Base-by-base conservation (phyloP, 92 coral and sea anemone genomes). In the Galaxea fascicularis region DNA sequence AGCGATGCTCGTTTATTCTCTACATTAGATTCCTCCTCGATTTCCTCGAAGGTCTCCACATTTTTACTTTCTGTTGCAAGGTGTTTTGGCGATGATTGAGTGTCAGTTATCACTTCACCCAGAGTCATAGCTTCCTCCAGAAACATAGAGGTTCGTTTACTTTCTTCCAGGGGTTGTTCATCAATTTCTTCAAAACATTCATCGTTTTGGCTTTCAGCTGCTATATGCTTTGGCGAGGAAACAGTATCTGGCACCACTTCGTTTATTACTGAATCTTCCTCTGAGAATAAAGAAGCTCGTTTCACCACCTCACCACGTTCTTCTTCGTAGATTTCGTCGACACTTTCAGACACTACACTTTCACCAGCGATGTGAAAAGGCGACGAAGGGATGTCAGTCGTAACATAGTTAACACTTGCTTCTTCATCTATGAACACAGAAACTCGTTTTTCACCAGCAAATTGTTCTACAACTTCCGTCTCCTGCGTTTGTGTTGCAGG, bases 351-450 rank as follows among this genome's bases (percentile, higher is more conserved):
- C 13, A 65, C 26, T 20, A 28, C 74, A 47, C 75, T 68, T 76
- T 83, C 88, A 11, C 74, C 79, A n/a, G 84, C 91, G 14, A 76
- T 58, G 59, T 88, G 74, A 47, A 58, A 56, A 5, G 70, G 83
- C 16, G 91, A 82, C 47, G 80, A 81, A 20, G 88, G 83, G 4
- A 51, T 51, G 44, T 71, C 82, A 0, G 65, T 76, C 30, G 79
- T 49, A 21, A 76, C 86, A 27, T 70, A 63, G 45, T 79, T 58
- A 49, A 83, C 82, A 26, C 30, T 65, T 21, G 75, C 49, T 14
- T 65, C 84, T 29, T 31, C 84, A 17, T 29, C 76, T 15, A 68
- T 27, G 46, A 66, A 71, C 57, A 44, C 4, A 30, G 26, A 22
- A 10, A 35, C 56, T 9, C 24, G 57, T 45, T 44, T 71, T 25